Conservation (phyloP, 2,797 vertebrate species). For the Halcyon badia region DNA sequence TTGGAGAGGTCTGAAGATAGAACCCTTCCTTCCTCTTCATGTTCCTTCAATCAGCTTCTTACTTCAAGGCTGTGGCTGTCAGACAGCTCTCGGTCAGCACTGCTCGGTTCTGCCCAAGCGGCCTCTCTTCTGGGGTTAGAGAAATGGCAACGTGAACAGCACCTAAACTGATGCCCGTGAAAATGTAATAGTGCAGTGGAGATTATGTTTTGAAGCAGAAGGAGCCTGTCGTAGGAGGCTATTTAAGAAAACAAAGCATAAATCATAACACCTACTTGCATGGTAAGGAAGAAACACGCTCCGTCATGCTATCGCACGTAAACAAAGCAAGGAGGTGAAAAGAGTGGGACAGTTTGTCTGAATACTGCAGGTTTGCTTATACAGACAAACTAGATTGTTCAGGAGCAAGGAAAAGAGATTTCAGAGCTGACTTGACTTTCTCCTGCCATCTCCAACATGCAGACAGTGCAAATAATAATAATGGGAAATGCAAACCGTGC, state of each 20-base stretch:
- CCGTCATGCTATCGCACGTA: background rate
- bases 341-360: background rate
- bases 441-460: background rate
- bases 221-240: background rate
- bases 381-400: background rate
- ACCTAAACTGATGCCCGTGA: background rate
- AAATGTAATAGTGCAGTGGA: background rate
- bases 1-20: background rate
- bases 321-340: conserved; percentile 38
- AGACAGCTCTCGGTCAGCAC: background rate
- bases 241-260: conserved; percentile 48
- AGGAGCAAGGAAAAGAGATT: background rate
- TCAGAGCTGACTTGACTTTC: background rate
- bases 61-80: background rate
- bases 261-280: conserved; percentile 32
- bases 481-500: background rate
- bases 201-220: background rate
- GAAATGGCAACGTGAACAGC: rapidly evolving
- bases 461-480: background rate
- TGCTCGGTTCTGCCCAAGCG: background rate
- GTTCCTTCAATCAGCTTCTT: background rate
- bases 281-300: background rate
- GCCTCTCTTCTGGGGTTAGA: background rate
- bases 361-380: background rate
- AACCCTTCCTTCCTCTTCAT: background rate